Evolutionary conservation across 1,140 invertebrate species (phyloP).

Genomic region (Chionoecetes opilio): DNA sequence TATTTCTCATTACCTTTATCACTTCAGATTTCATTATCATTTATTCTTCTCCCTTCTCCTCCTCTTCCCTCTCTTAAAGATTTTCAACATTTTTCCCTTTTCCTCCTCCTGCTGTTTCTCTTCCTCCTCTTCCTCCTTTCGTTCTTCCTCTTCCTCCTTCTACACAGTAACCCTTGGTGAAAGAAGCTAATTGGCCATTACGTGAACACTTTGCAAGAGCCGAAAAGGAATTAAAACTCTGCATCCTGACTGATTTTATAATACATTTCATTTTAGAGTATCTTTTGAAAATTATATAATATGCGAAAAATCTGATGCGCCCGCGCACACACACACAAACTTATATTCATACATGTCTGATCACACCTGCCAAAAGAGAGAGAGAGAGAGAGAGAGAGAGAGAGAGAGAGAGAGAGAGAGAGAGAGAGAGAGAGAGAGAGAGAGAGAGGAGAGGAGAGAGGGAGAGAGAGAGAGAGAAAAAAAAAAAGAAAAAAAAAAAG

Average conservation of each 20-base stretch:
- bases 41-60: too few relatives aligned
- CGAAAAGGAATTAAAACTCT: conserved; percentile 8
- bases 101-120: background rate
- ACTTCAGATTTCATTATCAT: background rate
- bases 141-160: background rate
- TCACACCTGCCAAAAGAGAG: background rate
- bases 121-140: background rate
- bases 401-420: too few relatives aligned
- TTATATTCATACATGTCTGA: background rate
- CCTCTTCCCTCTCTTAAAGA: too few relatives aligned
- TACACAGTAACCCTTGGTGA: background rate
- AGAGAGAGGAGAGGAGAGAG: too few relatives aligned
- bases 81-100: too few relatives aligned
- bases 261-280: too few relatives aligned
- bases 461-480: too few relatives aligned
- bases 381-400: too few relatives aligned
- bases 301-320: too few relatives aligned
- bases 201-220: background rate
- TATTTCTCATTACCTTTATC: background rate
- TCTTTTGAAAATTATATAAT: too few relatives aligned
- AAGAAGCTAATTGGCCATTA: conserved; percentile 8
- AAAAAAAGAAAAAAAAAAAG: too few relatives aligned
- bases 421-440: too few relatives aligned
- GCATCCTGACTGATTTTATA: background rate
- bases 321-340: background rate